phyloP scores from a whole-genome alignment of 2,888 invertebrate species.

The Baccha elongata region DNA sequence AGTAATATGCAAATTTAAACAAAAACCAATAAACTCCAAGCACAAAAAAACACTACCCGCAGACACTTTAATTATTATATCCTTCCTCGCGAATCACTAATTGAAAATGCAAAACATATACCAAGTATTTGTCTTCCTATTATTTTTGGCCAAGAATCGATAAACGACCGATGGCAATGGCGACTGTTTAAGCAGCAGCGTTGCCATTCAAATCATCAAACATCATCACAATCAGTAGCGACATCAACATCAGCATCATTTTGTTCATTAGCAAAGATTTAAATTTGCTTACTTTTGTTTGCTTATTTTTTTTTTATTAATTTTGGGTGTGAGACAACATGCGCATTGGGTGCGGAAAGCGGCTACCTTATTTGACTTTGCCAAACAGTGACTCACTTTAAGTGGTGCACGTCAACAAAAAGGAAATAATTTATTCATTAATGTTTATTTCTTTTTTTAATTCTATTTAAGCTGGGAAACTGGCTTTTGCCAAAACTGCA shows the following conservation, averaged over 20 bases:
- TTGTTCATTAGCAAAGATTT: conserved; percentile 66
- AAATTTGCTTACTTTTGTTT: conserved; percentile 29
- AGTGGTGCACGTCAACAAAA: conserved; percentile 37
- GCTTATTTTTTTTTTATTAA: conserved; percentile 12
- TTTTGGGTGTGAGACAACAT: conserved; percentile 43
- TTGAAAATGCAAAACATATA: conserved; percentile 45
- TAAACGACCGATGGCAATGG: conserved; percentile 23
- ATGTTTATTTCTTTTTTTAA: background rate
- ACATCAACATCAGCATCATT: conserved; percentile 61
- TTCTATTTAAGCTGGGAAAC: conserved; percentile 47
- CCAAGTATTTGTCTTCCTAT: background rate
- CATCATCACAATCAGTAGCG: conserved; percentile 60
- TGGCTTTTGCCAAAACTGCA: conserved; percentile 64
- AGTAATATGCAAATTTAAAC: conserved; percentile 65
- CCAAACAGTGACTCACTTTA: conserved; percentile 46
- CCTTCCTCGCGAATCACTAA: conserved; percentile 52
- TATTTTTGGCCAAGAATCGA: conserved; percentile 36
- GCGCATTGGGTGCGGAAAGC: conserved; percentile 53
- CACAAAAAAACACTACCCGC: conserved; percentile 33
- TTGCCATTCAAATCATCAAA: conserved; percentile 73
- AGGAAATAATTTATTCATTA: conserved; percentile 60
- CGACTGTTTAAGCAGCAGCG: conserved; percentile 39
- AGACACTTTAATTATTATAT: conserved; percentile 59
- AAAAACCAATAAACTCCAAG: conserved; percentile 42
- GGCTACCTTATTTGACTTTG: conserved; percentile 60